phyloP scores from a whole-genome alignment of 30 jellyfish, hydroid and myxozoan species.

The Clytia hemisphaerica region DNA sequence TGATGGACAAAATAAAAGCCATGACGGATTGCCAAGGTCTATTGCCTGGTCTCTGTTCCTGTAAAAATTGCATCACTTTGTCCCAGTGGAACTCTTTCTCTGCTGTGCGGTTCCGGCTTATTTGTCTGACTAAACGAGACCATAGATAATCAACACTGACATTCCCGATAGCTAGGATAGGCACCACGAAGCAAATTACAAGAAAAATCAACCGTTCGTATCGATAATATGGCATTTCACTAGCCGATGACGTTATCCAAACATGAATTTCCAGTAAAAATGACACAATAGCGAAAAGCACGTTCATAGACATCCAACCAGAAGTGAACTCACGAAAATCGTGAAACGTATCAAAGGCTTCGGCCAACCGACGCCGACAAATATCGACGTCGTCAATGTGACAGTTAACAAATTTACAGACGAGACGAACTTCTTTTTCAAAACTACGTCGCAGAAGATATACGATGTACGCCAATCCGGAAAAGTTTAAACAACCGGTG shows the following conservation, averaged over 20 bases:
- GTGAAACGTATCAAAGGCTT: constrained; percentile 86
- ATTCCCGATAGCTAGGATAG: constrained; percentile 86
- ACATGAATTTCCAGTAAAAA: constrained; percentile 79
- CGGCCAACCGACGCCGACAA: constrained; percentile 94
- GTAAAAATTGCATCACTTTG: constrained; percentile 85
- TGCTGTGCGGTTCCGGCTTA: constrained; percentile 75
- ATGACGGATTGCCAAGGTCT: constrained; percentile 98
- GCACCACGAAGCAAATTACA: constrained; percentile 77
- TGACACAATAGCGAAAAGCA: constrained; percentile 64
- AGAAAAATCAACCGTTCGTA: constrained; percentile 80
- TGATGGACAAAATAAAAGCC: constrained; percentile 91
- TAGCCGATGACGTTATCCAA: constrained; percentile 72
- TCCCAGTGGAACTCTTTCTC: constrained; percentile 82
- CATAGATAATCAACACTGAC: constrained; percentile 90
- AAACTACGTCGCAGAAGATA: constrained; percentile 83
- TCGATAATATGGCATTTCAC: constrained; percentile 55
- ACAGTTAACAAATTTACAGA: constrained; percentile 52
- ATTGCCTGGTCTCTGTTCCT: constrained; percentile 95
- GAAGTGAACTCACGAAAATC: constrained; percentile 92
- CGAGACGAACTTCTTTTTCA: constrained; percentile 92
- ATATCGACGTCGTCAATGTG: constrained; percentile 79
- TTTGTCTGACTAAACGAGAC: constrained; percentile 90
- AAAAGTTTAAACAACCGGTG: constrained; percentile 78
- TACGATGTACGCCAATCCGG: constrained; percentile 79
- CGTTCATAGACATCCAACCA: constrained; percentile 97